Evolutionary conservation across 2,888 invertebrate genomes (phyloP), one percentile per base, ranked within the genome.

Genomic region (Copidosoma aretas): DNA sequence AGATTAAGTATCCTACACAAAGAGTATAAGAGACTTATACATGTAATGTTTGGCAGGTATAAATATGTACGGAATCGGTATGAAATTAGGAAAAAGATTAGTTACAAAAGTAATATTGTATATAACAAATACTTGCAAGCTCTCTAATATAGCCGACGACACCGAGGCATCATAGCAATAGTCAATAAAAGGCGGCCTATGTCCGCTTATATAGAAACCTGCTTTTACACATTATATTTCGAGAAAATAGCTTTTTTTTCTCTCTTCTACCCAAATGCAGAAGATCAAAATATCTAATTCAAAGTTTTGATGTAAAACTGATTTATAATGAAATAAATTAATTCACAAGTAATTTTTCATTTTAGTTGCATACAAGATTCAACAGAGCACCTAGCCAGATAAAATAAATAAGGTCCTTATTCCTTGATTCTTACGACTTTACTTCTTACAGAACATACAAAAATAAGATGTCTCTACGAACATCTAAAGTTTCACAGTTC

Each of bases 121-220:
- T 49, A 19, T 56, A 66, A 54, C 53, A 56, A 68, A 78, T 77
- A 81, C 75, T 79, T 77, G 77, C 81, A 80, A 80, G 81, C 81
- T 79, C 79, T 79, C 80, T 81, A 80, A 79, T 78, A 81, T 78
- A 75, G 78, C 80, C 70, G 78, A 77, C 74, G 74, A 80, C 77
- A 78, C 74, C 76, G 78, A 79, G 75, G 75, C 77, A 77, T 67
- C 24, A 70, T 32, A n/a, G n/a, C n/a, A 32, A 32, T 64, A 67
- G 49, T 62, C 62, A 68, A 62, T 57, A 25, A 60, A 67, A 62
- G 21, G 54, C 52, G 60, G 52, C 43, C 60, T 66, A 43, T 73
- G 74, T 75, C 73, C 76, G 75, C 61, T 64, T 46, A 32, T 5
- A 51, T 49, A 53, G 61, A 59, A 8, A 51, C 21, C 43, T 25